phyloP scores from a whole-genome alignment of 1,140 invertebrate genomes.

The Diprion similis region DNA sequence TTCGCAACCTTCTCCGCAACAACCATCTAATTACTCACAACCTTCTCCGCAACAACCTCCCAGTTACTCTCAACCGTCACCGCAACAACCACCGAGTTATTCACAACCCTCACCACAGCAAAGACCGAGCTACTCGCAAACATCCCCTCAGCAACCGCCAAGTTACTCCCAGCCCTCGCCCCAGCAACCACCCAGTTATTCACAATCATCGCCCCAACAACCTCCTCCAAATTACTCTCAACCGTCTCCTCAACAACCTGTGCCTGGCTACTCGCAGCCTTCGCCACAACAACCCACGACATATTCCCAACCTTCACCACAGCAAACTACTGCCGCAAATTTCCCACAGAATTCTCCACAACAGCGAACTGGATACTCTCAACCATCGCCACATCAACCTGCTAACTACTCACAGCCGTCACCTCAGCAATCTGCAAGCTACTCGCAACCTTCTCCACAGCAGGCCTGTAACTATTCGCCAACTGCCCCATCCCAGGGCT shows the following conservation, averaged over 20 bases:
- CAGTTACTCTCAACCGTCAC: conserved; percentile 41
- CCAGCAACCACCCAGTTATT: conserved; percentile 23
- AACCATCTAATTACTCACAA: conserved; percentile 37
- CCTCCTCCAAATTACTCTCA: conserved; percentile 39
- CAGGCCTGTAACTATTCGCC: conserved; percentile 29
- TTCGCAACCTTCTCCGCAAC: conserved; percentile 44
- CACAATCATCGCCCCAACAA: neutral
- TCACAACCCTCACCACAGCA: conserved; percentile 22
- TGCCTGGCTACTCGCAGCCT: conserved; percentile 28
- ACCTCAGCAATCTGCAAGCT: conserved; percentile 27
- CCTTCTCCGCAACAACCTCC: conserved; percentile 31
- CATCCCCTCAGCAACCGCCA: conserved; percentile 29
- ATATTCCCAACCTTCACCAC: conserved; percentile 36
- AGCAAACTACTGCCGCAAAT: conserved; percentile 22
- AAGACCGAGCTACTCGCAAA: conserved; percentile 7
- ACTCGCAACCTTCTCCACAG: conserved; percentile 21
- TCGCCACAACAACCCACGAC: conserved; percentile 31
- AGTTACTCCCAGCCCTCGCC: conserved; percentile 25
- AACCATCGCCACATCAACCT: conserved; percentile 31
- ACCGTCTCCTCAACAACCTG: conserved; percentile 44
- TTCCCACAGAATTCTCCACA: conserved; percentile 30
- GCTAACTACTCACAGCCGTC: conserved; percentile 28
- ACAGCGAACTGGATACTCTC: conserved; percentile 30
- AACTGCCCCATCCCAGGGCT: conserved; percentile 20
- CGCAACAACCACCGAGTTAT: conserved; percentile 23